Evolutionary conservation across 2,113 vertebrate species (phyloP).

Genomic region (Cervus canadensis): DNA sequence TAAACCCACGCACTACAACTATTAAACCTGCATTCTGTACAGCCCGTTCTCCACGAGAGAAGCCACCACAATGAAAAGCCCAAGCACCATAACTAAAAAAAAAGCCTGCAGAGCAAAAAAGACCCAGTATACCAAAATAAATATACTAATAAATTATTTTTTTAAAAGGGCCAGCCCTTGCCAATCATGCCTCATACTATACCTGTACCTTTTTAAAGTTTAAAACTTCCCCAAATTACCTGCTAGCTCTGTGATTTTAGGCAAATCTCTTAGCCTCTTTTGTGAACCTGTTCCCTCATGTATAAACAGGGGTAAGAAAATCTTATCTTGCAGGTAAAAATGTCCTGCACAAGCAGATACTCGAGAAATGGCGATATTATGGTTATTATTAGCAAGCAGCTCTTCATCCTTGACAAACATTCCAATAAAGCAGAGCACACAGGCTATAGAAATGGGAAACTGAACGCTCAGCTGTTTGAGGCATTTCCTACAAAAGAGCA

Average conservation of each 20-base stretch:
- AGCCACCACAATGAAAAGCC: neutral
- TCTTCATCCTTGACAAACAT: neutral
- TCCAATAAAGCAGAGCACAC: neutral
- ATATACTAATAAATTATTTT: neutral
- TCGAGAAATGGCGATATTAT: neutral
- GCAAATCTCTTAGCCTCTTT: neutral
- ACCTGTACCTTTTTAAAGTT: neutral
- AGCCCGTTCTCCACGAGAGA: neutral
- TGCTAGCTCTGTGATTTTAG: neutral
- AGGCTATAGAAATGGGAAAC: neutral
- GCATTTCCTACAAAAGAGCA: neutral
- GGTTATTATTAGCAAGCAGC: neutral
- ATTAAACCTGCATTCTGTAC: neutral
- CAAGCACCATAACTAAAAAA: neutral
- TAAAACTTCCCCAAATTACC: neutral
- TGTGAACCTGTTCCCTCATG: neutral
- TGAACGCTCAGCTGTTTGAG: neutral
- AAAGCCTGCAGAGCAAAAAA: neutral
- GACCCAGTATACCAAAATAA: neutral
- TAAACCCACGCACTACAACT: fast-evolving
- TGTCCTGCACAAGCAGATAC: neutral
- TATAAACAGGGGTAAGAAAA: neutral
- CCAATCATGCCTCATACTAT: neutral
- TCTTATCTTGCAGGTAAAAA: neutral
- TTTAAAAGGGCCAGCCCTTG: neutral